Percentiles rank a stretch among this genome's conserved stretches.
Conservation (phyloP, 1,140 invertebrate genomes). For the Cyphomyrmex costatus region DNA sequence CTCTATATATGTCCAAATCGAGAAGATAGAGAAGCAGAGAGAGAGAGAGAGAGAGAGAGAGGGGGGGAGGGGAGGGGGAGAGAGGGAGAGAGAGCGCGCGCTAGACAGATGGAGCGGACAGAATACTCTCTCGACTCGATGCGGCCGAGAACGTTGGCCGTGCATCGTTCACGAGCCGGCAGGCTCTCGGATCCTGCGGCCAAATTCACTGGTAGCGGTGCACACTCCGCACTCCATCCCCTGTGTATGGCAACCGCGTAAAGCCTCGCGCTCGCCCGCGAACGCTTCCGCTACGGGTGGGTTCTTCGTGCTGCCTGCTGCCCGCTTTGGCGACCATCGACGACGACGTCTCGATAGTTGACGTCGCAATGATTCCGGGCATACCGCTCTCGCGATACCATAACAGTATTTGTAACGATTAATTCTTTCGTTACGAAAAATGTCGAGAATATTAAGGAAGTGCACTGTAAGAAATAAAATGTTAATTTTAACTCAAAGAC, state of each 20-base stretch:
- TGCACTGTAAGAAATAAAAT: no score
- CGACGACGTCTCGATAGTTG: neutral
- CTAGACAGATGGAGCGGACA: constrained; percentile 47
- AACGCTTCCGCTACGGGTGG: constrained; percentile 36
- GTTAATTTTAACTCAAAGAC: no score
- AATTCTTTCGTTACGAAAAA: neutral
- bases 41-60: constrained; percentile 9
- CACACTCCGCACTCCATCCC: constrained; percentile 67
- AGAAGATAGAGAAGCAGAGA: constrained; percentile 50
- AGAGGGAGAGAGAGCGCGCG: constrained; percentile 23
- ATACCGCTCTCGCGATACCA: constrained; percentile 21
- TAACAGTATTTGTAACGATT: neutral
- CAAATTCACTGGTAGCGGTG: constrained; percentile 69
- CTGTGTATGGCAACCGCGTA: constrained; percentile 58
- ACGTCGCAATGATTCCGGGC: constrained; percentile 23
- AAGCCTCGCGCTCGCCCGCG: constrained; percentile 59
- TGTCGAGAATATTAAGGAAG: neutral
- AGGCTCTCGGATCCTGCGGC: constrained; percentile 75
- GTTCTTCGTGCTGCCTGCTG: constrained; percentile 20
- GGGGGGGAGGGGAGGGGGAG: constrained; percentile 5
- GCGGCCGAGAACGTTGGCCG: constrained; percentile 66
- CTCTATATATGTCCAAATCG: constrained; percentile 56
- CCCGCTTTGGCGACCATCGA: neutral
- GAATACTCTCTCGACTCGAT: constrained; percentile 73
- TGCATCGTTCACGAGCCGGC: constrained; percentile 76